These are phyloP conservation scores for Schizopygopsis malacanthus DNA, from an alignment of 2,797 vertebrate species.

Conservation along the genomic window DNA sequence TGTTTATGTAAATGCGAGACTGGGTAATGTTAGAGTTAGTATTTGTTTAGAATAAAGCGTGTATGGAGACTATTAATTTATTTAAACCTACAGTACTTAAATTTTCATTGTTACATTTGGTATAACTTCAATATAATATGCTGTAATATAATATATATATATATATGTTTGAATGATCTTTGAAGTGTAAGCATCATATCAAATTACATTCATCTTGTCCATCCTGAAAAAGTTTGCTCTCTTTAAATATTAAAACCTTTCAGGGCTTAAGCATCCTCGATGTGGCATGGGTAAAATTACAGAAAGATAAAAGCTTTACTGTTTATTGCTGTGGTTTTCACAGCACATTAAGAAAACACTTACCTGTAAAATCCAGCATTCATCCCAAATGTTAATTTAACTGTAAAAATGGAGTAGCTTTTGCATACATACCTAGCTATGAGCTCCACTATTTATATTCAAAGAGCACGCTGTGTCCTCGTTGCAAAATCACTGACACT, in stretches of 20 bases:
- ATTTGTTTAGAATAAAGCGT: not conserved
- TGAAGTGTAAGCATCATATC: not conserved
- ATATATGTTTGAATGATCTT: not conserved
- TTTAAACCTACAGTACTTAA: not conserved
- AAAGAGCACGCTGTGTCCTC: constrained; percentile 43
- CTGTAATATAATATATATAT: not conserved
- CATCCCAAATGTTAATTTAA: not conserved
- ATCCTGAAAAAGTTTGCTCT: not conserved
- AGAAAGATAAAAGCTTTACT: constrained; percentile 10
- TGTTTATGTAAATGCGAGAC: not conserved
- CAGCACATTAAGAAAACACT: constrained; percentile 21
- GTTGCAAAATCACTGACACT: constrained; percentile 41
- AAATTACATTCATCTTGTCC: not conserved
- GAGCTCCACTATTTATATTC: not conserved
- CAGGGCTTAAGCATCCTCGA: not conserved
- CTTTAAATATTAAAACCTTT: not conserved
- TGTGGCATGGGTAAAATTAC: constrained; percentile 1
- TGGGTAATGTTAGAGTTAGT: not conserved
- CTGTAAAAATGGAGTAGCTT: not conserved
- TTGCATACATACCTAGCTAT: not conserved
- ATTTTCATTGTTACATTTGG: not conserved
- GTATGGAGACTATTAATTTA: not conserved
- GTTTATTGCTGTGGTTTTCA: constrained; percentile 13
- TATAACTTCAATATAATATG: not conserved
- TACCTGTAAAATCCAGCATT: not conserved